These are phyloP conservation scores for Dermolepida albohirtum DNA, from an alignment of 2,888 invertebrate species.

Conservation along the genomic window DNA sequence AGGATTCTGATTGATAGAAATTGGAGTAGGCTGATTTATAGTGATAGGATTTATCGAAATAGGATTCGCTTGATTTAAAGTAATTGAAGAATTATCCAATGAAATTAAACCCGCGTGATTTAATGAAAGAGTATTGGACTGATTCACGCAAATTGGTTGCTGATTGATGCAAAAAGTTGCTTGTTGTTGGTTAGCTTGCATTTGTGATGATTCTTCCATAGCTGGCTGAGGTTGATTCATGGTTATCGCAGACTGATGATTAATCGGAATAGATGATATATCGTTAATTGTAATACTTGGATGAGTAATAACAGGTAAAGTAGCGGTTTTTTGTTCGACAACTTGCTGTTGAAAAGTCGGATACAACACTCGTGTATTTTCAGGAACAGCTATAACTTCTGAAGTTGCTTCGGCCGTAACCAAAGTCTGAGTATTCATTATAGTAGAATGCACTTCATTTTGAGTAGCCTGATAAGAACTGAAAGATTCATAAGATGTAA, in stretches of 20 bases:
- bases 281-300: conserved; percentile 37
- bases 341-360: conserved; percentile 46
- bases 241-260: conserved; percentile 40
- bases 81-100: conserved; percentile 44
- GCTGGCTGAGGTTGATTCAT: conserved; percentile 32
- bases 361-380: conserved; percentile 48
- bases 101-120: conserved; percentile 48
- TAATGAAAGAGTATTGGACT: conserved; percentile 47
- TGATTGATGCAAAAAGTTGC: conserved; percentile 55
- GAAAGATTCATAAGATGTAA: conserved; percentile 60
- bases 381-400: conserved; percentile 54
- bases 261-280: conserved; percentile 33
- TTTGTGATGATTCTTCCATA: conserved; percentile 37
- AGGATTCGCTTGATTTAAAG: conserved; percentile 43
- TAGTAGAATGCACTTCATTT: conserved; percentile 61
- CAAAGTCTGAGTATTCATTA: conserved; percentile 60
- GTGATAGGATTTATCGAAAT: conserved; percentile 48
- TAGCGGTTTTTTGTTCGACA: conserved; percentile 40
- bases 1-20: conserved; percentile 50
- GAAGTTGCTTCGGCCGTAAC: conserved; percentile 57
- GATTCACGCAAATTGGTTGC: conserved; percentile 57
- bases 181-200: conserved; percentile 35
- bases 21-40: conserved; percentile 52
- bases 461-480: conserved; percentile 52
- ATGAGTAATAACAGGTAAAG: conserved; percentile 38